Conservation (phyloP, 2,888 invertebrate species). For the Morinoia aosen region DNA sequence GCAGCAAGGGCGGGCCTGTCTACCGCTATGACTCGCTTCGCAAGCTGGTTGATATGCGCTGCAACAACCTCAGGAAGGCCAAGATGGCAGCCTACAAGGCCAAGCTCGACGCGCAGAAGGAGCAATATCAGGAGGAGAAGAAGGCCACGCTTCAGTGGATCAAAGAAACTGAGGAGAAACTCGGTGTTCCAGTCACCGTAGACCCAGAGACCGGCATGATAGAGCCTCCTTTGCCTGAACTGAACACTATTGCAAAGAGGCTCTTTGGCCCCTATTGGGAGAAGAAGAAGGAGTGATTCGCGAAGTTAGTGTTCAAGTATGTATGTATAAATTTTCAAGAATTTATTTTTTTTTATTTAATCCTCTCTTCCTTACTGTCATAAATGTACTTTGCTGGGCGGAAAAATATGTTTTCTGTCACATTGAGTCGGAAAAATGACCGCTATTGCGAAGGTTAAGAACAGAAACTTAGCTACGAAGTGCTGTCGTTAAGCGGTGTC, state of each 20-base stretch:
- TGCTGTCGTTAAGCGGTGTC: too few species aligned
- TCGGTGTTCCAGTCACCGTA: constrained; percentile 60
- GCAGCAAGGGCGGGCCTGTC: not conserved
- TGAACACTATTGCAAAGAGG: constrained; percentile 29
- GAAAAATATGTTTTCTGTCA: too few species aligned
- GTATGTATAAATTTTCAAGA: not conserved
- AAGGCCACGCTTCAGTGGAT: constrained; percentile 81
- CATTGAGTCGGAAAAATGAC: too few species aligned
- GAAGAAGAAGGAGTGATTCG: not conserved
- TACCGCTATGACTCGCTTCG: constrained; percentile 40
- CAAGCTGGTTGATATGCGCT: constrained; percentile 81
- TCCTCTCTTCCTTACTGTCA: not conserved
- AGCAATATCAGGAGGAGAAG: constrained; percentile 82
- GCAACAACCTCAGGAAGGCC: constrained; percentile 78
- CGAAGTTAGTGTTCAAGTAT: not conserved
- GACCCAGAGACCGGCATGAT: constrained; percentile 48
- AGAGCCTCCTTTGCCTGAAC: constrained; percentile 22
- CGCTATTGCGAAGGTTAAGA: too few species aligned
- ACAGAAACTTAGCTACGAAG: too few species aligned
- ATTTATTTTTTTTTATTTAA: not conserved
- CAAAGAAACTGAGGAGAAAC: constrained; percentile 80
- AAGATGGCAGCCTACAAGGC: constrained; percentile 79
- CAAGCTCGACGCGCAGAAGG: constrained; percentile 81
- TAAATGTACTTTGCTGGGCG: too few species aligned
- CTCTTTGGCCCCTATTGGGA: constrained; percentile 34